These are phyloP conservation scores for Lepidonotus clava DNA, from an alignment of 2,888 invertebrate genomes.

Conservation along the genomic window DNA sequence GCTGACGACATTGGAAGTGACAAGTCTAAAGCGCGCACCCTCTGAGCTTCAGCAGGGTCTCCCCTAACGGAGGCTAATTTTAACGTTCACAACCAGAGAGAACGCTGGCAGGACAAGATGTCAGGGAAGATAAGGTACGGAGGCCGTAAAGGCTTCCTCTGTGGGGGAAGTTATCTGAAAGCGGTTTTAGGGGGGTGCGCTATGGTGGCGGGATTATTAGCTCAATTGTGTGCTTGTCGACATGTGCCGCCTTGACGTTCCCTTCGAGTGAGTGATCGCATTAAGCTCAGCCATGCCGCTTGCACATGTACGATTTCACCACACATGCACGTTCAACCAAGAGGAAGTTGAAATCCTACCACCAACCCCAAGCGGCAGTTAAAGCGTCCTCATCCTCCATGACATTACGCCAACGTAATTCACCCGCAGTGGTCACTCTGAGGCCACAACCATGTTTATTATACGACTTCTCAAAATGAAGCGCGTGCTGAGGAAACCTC, in stretches of 20 bases:
- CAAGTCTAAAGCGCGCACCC: not conserved
- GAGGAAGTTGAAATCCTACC: not conserved
- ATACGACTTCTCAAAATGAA: too few relatives aligned
- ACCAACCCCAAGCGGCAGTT: too few relatives aligned
- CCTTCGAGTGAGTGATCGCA: conserved; percentile 13
- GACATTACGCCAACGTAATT: too few relatives aligned
- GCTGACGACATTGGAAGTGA: conserved; percentile 34
- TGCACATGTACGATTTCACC: not conserved
- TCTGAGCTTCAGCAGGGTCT: conserved; percentile 12
- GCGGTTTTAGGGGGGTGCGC: conserved; percentile 7
- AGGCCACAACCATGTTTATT: too few relatives aligned
- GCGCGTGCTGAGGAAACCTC: not conserved
- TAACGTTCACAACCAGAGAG: not conserved
- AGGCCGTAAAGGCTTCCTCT: not conserved
- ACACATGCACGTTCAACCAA: not conserved
- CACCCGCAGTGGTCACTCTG: too few relatives aligned
- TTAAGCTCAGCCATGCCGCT: not conserved
- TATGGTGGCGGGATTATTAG: conserved; percentile 2
- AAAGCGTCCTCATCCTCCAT: not conserved
- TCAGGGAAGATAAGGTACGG: not conserved
- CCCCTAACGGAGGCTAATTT: conserved; percentile 14
- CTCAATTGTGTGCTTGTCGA: conserved; percentile 5
- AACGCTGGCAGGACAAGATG: not conserved
- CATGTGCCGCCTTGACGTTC: not conserved
- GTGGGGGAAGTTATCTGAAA: not conserved